A percentile compares a stretch with the other conserved stretches of the same genome.
Evolutionary conservation across 1,140 invertebrate genomes (phyloP).

Genomic region (Aphelinus certus): DNA sequence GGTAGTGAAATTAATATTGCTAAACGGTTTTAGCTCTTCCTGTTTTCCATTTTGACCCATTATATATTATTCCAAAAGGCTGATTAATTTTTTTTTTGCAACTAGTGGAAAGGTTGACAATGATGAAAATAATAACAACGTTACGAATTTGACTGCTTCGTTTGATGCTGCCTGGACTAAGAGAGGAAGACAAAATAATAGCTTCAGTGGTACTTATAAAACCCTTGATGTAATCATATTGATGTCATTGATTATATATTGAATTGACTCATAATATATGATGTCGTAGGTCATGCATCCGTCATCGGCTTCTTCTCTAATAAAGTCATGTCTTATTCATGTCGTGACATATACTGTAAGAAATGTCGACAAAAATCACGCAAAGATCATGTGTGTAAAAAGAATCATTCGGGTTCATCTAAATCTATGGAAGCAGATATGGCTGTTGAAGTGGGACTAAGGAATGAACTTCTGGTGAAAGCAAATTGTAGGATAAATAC

Average conservation of each 20-base stretch:
- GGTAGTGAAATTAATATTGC: too few relatives aligned
- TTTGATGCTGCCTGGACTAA: constrained; percentile 2
- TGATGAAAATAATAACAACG: not conserved
- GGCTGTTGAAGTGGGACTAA: constrained; percentile 27
- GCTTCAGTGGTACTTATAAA: not conserved
- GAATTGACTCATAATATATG: not conserved
- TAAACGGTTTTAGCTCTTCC: too few relatives aligned
- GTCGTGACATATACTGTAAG: constrained; percentile 24
- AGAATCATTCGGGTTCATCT: constrained; percentile 22
- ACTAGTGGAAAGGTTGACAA: too few relatives aligned
- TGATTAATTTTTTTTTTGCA: too few relatives aligned
- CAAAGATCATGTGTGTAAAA: constrained; percentile 19
- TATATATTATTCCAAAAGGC: too few relatives aligned
- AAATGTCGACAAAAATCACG: constrained; percentile 9
- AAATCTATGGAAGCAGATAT: constrained; percentile 31
- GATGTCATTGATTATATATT: too few relatives aligned
- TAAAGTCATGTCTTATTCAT: constrained; percentile 12
- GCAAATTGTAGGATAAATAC: constrained; percentile 24
- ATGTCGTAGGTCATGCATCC: constrained; percentile 21
- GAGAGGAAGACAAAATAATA: not conserved
- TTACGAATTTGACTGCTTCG: not conserved
- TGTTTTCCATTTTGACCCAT: too few relatives aligned
- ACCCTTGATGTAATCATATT: too few relatives aligned
- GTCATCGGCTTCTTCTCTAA: constrained; percentile 18
- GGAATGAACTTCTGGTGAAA: constrained; percentile 16